Evolutionary conservation across 2,797 vertebrate genomes (phyloP).

Genomic region (Spinus olivaceus): DNA sequence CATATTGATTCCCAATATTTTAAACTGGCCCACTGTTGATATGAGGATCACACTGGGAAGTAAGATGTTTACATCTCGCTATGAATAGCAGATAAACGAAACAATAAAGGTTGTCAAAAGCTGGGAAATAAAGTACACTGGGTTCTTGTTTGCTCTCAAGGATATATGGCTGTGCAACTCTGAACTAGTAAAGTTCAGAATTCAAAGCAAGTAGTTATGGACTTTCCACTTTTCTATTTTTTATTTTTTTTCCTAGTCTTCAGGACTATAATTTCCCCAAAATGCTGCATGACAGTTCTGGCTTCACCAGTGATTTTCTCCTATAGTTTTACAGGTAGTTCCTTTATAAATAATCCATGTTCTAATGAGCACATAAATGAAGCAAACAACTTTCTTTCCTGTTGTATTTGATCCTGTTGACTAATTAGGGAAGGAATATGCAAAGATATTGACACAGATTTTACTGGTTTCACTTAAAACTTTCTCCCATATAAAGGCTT

Average conservation of each 20-base stretch:
- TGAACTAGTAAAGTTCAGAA: conserved; percentile 49
- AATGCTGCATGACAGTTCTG: not conserved
- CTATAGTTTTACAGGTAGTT: not conserved
- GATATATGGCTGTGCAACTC: conserved; percentile 37
- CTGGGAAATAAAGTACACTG: conserved; percentile 59
- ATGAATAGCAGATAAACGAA: conserved; percentile 77
- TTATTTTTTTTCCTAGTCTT: rapidly evolving
- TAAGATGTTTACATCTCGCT: conserved; percentile 78
- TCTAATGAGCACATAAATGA: conserved; percentile 26
- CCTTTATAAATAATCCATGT: not conserved
- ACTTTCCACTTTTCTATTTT: not conserved
- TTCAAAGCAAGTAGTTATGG: not conserved
- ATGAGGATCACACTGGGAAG: conserved; percentile 73
- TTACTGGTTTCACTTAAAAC: not conserved
- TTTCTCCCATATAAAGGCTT: not conserved
- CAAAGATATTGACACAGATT: not conserved
- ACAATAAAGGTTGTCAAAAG: conserved; percentile 77
- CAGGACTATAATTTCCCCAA: not conserved
- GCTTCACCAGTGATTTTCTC: not conserved
- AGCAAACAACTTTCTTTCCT: conserved; percentile 14
- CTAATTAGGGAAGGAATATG: conserved; percentile 39
- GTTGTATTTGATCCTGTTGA: conserved; percentile 12
- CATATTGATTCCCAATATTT: conserved; percentile 80
- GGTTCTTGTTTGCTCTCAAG: conserved; percentile 57
- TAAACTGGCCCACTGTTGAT: conserved; percentile 76